Percentiles rank a stretch among this genome's conserved stretches.
Evolutionary conservation across 2,797 vertebrate genomes (phyloP).

Genomic region (Sebastolobus altivelis): DNA sequence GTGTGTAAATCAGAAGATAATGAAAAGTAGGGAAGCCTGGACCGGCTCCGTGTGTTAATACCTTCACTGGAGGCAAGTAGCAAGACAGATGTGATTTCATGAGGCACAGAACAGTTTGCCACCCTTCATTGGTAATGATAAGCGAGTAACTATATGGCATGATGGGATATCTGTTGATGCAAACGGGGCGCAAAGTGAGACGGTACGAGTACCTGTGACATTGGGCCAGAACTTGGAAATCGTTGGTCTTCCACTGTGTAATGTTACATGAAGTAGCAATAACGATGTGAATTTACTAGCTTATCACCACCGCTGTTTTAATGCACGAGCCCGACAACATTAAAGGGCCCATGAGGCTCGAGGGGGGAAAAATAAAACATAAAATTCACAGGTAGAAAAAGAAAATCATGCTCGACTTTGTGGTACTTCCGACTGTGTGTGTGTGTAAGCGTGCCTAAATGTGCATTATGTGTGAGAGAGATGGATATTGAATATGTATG

Average conservation of each 20-base stretch:
- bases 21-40: conserved; percentile 44
- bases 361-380: too few species aligned
- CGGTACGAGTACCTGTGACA: background rate
- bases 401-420: too few species aligned
- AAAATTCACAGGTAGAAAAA: too few species aligned
- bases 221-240: too few species aligned
- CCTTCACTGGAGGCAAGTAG: conserved; percentile 17
- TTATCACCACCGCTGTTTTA: too few species aligned
- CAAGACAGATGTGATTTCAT: conserved; percentile 39
- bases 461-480: too few species aligned
- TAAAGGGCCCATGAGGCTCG: accelerated
- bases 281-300: background rate
- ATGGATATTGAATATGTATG: too few species aligned
- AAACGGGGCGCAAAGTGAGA: background rate
- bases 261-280: background rate
- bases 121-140: conserved; percentile 31
- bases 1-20: conserved; percentile 66
- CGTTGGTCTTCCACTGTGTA: too few species aligned
- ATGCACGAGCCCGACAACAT: too few species aligned
- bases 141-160: background rate
- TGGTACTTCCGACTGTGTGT: too few species aligned
- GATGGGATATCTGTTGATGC: conserved; percentile 24
- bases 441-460: too few species aligned
- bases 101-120: conserved; percentile 38
- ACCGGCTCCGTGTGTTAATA: conserved; percentile 21